Evolutionary conservation across 2,888 invertebrate species (phyloP), one percentile per base, ranked within the genome.

Genomic region (Trichogramma evanescens): DNA sequence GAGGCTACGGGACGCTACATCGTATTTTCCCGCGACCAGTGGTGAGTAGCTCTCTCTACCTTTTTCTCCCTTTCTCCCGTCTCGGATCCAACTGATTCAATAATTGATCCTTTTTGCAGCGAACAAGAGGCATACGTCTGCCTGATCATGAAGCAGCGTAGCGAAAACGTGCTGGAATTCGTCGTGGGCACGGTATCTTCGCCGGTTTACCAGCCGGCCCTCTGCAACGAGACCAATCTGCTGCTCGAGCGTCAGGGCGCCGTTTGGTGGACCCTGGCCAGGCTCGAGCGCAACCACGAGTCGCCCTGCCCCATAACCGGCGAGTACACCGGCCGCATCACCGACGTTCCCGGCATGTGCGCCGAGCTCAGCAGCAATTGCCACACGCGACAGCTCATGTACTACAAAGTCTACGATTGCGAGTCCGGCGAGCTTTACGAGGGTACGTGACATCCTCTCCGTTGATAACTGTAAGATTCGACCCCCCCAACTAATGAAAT

Each of bases 331-430:
- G 87, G 87, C n/a, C 74, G 79, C 56, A 83, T 86, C 67, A 85
- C 86, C 26, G 85, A 86, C 71, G 75, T 79, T 43, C 78, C 79
- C 3, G 81, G 82, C 41, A 78, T 85, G 63, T 87, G 87, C 70
- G 85, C 86, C 9, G 84, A 84, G 73, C 74, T 87, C 44, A 84
- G 84, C 71, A 86, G 86, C 54, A 84, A 86, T 69, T 86, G 86
- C 72, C 80, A 81, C 66, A 83, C 84, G 5, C 83, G 83, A 5
- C 85, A 86, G 71, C 80, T 83, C 56, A 86, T 87, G 86, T 84
- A 85, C 68, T 86, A 84, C 71, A 84, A 83, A 70, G 85, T 86
- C 10, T 83, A 81, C 56, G 82, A 84, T 65, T 87, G 87, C 70
- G 78, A 78, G 56, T 81, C 83, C 48, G 75, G 79, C 44, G 83